phyloP scores from a whole-genome alignment of 2,888 invertebrate genomes.

The Noctuana brunneofusca region DNA sequence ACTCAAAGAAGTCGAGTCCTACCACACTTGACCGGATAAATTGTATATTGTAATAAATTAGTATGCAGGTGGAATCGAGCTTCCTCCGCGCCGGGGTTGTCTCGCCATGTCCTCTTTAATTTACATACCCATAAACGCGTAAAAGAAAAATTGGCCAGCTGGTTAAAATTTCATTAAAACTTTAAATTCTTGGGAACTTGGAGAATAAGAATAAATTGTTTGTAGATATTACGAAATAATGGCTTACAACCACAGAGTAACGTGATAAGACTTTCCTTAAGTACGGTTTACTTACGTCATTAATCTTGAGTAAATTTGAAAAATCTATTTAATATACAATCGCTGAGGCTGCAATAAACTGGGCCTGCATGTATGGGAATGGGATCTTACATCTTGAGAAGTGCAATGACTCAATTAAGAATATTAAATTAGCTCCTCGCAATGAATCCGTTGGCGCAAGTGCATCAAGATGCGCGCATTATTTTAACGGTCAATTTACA shows the following conservation, averaged over 20 bases:
- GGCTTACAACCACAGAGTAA: too few relatives aligned
- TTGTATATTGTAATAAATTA: conserved; percentile 62
- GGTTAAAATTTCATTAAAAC: conserved; percentile 6
- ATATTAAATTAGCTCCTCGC: conserved; percentile 58
- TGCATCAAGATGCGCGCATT: conserved; percentile 52
- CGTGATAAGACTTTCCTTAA: too few relatives aligned
- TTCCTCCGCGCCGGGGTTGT: conserved; percentile 62
- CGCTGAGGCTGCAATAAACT: not conserved
- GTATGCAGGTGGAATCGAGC: conserved; percentile 64
- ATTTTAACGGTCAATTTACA: conserved; percentile 54
- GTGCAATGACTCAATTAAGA: conserved; percentile 62
- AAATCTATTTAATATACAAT: not conserved
- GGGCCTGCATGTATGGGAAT: conserved; percentile 11
- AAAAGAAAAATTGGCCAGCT: conserved; percentile 31
- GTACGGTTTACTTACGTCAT: too few relatives aligned
- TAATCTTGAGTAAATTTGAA: not conserved
- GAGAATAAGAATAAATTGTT: too few relatives aligned
- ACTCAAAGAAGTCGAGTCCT: conserved; percentile 40
- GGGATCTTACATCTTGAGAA: conserved; percentile 55
- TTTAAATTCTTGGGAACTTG: not conserved
- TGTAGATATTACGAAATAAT: too few relatives aligned
- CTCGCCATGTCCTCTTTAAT: conserved; percentile 63
- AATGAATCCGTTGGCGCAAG: conserved; percentile 43
- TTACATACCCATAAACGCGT: conserved; percentile 52
- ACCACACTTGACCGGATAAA: conserved; percentile 55